phyloP scores from a whole-genome alignment of 2,888 invertebrate species.

The Orchestes rusci region DNA sequence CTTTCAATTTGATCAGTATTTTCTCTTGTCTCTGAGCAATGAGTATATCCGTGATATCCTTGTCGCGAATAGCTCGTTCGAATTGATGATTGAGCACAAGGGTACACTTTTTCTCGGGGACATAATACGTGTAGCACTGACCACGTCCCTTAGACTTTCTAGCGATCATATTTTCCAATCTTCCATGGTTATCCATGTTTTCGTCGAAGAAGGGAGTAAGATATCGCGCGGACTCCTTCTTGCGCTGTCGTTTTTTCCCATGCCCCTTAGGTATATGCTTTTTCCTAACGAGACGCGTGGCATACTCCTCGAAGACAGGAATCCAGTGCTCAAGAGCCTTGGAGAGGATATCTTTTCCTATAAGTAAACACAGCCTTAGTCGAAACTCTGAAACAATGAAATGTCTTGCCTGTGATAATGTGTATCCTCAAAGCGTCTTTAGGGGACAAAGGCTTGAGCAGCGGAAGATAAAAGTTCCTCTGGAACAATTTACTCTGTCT shows the following conservation, averaged over 20 bases:
- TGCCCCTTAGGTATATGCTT: slow-evolving; percentile 38
- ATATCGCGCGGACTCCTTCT: slow-evolving; percentile 37
- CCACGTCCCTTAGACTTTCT: slow-evolving; percentile 50
- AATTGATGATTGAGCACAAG: slow-evolving; percentile 65
- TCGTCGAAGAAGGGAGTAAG: slow-evolving; percentile 39
- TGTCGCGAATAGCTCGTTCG: slow-evolving; percentile 70
- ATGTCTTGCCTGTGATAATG: slow-evolving; percentile 57
- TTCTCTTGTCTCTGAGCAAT: slow-evolving; percentile 68
- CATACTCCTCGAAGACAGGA: slow-evolving; percentile 58
- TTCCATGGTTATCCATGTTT: slow-evolving; percentile 38
- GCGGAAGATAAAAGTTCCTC: slow-evolving; percentile 74
- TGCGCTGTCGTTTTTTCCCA: slow-evolving; percentile 39
- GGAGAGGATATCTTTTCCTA: slow-evolving; percentile 59
- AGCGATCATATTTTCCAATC: slow-evolving; percentile 44
- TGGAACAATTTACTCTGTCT: slow-evolving; percentile 73
- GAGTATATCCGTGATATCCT: slow-evolving; percentile 69
- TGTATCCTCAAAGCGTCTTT: slow-evolving; percentile 76
- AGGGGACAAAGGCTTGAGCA: slow-evolving; percentile 72
- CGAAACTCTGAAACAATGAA: neutral
- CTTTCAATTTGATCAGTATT: slow-evolving; percentile 60
- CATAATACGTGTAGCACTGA: slow-evolving; percentile 63
- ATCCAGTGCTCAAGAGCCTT: slow-evolving; percentile 68
- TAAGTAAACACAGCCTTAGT: neutral
- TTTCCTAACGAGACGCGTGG: slow-evolving; percentile 33
- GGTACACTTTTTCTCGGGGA: slow-evolving; percentile 64